Conservation (phyloP, 1,140 invertebrate genomes). For the Philaenus spumarius region DNA sequence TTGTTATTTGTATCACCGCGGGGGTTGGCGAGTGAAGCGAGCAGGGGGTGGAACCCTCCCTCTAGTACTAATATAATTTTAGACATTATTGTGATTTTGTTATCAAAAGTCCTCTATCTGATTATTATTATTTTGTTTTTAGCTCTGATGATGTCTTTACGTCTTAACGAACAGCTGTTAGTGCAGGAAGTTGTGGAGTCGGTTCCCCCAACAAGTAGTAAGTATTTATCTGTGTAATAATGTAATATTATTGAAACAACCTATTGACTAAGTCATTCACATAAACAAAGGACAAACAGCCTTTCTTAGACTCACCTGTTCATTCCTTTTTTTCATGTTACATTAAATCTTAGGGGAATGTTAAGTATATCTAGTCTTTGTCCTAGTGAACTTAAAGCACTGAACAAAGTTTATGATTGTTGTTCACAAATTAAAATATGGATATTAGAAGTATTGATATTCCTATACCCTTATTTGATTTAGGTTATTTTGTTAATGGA, state of each 20-base stretch:
- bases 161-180: conserved; percentile 74
- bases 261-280: neutral
- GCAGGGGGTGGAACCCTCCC: conserved; percentile 9
- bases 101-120: no score
- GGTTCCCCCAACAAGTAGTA: conserved; percentile 67
- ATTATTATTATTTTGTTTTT: conserved; percentile 57
- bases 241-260: conserved; percentile 2
- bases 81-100: no score
- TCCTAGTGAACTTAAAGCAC: no score
- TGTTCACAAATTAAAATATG: no score
- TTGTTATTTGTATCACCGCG: no score
- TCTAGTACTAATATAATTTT: conserved; percentile 16
- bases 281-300: neutral
- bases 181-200: conserved; percentile 80
- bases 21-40: no score
- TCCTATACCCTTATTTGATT: no score
- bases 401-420: neutral
- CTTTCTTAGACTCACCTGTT: neutral
- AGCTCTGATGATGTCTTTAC: conserved; percentile 79
- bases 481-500: no score
- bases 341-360: neutral
- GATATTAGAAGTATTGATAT: no score
- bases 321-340: neutral
- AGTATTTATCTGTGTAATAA: conserved; percentile 37
- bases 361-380: neutral